Base-by-base conservation (phyloP, 2,113 vertebrate genomes). In the Pterocles gutturalis region DNA sequence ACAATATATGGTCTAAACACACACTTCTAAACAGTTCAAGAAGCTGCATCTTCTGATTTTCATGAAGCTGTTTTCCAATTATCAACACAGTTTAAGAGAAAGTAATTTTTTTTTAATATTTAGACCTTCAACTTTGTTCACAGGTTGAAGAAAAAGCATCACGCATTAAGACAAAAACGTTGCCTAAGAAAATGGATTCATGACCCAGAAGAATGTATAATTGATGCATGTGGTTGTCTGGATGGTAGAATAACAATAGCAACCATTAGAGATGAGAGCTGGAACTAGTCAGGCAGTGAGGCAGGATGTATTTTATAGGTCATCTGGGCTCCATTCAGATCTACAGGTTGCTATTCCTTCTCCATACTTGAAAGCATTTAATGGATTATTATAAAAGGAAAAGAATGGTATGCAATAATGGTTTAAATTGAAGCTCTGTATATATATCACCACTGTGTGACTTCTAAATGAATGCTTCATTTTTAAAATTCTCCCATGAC, bases 281-380 rank as follows among this genome's bases (percentile, higher is more conserved):
- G 85, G 95, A 97, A 93, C 97, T 96, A 96, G 95, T 97, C 97
- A 97, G 96, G 94, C 98, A 97, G 93, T 79, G 96, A 98, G 97
- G 93, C 93, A 95, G 91, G 90, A 93, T 94, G 94, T 97, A 95
- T 97, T 98, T 98, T 98, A 98, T 98, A 97, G 98, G 98, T 98
- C 98, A 98, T 96, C 91, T 96, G 98, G 98, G 98, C 93, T 98
- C 96, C 98, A 98, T 98, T 98, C 97, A 93, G 93, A 98, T 96
- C 98, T 97, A 98, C 98, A 98, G 98, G 98, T 98, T 98, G 97
- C 96, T 97, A 88, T 98, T 98, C 89, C 96, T 98, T 98, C 97
- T 98, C 96, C 96, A 97, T 98, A 98, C 97, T 98, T 98, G 98
- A 98, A 98, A 98, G 98, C 98, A 93, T 98, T 98, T 98, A 98